Percentiles rank a stretch among this genome's conserved stretches.
Evolutionary conservation across 2,113 vertebrate species (phyloP).

Genomic region (Loxodonta africana): DNA sequence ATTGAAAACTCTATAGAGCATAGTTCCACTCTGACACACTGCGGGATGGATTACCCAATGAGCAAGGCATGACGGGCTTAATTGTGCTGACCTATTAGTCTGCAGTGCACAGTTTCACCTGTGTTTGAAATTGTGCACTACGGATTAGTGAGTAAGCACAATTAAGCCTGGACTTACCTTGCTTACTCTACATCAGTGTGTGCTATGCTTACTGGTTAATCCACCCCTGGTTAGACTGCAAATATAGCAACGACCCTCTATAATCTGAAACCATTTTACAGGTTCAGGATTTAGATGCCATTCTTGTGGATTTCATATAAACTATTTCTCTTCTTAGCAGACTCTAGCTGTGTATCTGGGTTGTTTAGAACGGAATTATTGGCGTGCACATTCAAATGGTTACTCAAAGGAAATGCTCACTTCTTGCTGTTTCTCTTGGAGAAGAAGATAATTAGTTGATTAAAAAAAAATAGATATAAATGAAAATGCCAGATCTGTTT

Average conservation of each 20-base stretch:
- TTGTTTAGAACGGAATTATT: slow-evolving; percentile 24
- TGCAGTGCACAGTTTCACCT: too few relatives aligned
- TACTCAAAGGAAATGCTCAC: not conserved
- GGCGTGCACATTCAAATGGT: not conserved
- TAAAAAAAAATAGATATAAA: not conserved
- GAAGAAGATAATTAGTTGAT: slow-evolving; percentile 25
- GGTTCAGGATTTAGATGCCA: not conserved
- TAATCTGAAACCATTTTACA: not conserved
- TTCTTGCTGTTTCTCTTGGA: slow-evolving; percentile 54
- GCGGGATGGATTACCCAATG: too few relatives aligned
- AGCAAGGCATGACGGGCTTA: too few relatives aligned
- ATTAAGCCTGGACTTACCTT: too few relatives aligned
- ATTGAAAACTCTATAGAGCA: not conserved
- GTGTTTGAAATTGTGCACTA: too few relatives aligned
- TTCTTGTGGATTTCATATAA: not conserved
- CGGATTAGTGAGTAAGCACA: too few relatives aligned
- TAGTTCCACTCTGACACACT: not conserved
- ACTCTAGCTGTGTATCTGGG: not conserved
- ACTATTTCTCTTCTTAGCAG: slow-evolving; percentile 21
- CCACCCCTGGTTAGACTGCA: not conserved
- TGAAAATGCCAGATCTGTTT: slow-evolving; percentile 46
- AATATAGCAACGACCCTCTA: not conserved
- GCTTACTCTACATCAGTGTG: too few relatives aligned
- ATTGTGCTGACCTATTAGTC: too few relatives aligned
- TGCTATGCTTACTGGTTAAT: not conserved